Evolutionary conservation across 2,888 invertebrate species (phyloP).

Genomic region (Dryocosmus kuriphilus): DNA sequence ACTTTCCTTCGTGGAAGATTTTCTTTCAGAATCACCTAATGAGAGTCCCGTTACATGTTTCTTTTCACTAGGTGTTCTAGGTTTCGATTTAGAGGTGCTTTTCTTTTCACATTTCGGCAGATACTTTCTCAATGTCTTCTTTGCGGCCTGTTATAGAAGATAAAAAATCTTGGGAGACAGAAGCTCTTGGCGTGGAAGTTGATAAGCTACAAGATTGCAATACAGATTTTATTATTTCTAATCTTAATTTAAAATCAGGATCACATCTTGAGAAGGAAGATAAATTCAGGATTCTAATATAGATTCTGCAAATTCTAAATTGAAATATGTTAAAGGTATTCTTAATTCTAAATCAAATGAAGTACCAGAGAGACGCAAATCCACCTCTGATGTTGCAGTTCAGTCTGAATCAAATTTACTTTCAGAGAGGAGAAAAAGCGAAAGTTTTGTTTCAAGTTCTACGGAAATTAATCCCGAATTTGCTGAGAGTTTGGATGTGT

Average conservation of each 20-base stretch:
- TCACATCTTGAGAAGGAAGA: constrained; percentile 15
- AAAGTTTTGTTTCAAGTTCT: not conserved
- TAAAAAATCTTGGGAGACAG: no score
- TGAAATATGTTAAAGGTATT: not conserved
- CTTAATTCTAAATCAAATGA: not conserved
- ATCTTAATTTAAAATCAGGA: not conserved
- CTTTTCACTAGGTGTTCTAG: constrained; percentile 67
- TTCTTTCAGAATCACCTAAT: constrained; percentile 19
- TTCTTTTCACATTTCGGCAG: constrained; percentile 60
- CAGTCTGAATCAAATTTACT: constrained; percentile 10
- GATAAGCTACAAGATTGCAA: not conserved
- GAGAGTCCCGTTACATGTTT: no score
- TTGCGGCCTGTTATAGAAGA: no score
- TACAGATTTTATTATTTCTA: not conserved
- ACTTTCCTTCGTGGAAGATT: not conserved
- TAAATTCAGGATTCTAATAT: constrained; percentile 7
- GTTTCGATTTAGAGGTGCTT: constrained; percentile 55
- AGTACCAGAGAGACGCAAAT: constrained; percentile 43
- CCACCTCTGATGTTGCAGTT: constrained; percentile 43
- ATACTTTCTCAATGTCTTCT: constrained; percentile 72
- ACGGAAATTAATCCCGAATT: constrained; percentile 14
- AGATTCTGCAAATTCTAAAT: constrained; percentile 2
- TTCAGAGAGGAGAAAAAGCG: constrained; percentile 46
- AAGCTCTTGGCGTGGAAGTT: no score
- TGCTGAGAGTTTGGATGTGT: not conserved